phyloP scores from a whole-genome alignment of 2,888 invertebrate genomes.

The Abrostola tripartita region DNA sequence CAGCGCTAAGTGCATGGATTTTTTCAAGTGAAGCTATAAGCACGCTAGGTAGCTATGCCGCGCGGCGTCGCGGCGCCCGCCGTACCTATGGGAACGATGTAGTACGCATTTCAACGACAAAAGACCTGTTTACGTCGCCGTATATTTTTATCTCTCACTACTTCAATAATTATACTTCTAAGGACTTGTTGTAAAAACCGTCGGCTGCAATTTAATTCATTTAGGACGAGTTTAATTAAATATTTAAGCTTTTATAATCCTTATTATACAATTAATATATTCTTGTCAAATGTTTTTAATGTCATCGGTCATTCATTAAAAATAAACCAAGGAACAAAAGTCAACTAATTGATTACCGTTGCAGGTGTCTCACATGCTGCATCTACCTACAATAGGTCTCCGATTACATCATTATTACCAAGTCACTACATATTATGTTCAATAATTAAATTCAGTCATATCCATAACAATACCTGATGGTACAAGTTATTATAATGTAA shows the following conservation, averaged over 20 bases:
- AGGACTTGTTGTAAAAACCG: slow-evolving; percentile 17
- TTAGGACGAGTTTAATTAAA: too few relatives aligned
- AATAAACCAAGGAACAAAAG: too few relatives aligned
- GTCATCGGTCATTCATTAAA: too few relatives aligned
- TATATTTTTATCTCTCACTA: slow-evolving; percentile 34
- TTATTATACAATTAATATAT: too few relatives aligned
- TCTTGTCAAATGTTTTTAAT: too few relatives aligned
- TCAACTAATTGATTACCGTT: too few relatives aligned
- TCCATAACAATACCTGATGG: not conserved
- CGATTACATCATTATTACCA: too few relatives aligned
- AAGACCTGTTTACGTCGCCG: slow-evolving; percentile 38
- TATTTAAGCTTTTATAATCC: too few relatives aligned
- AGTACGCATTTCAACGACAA: slow-evolving; percentile 41
- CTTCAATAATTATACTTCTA: slow-evolving; percentile 33
- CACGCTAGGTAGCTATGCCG: slow-evolving; percentile 57
- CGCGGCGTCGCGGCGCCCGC: slow-evolving; percentile 30
- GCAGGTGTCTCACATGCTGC: too few relatives aligned
- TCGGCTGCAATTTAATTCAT: slow-evolving; percentile 5
- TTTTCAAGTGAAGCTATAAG: slow-evolving; percentile 85
- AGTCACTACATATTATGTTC: not conserved
- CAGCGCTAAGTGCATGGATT: slow-evolving; percentile 88
- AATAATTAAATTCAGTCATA: not conserved
- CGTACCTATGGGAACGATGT: slow-evolving; percentile 33
- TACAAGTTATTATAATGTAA: not conserved
- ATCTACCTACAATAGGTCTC: too few relatives aligned